phyloP scores from a whole-genome alignment of 2,113 vertebrate species.

The Onychostoma macrolepis region DNA sequence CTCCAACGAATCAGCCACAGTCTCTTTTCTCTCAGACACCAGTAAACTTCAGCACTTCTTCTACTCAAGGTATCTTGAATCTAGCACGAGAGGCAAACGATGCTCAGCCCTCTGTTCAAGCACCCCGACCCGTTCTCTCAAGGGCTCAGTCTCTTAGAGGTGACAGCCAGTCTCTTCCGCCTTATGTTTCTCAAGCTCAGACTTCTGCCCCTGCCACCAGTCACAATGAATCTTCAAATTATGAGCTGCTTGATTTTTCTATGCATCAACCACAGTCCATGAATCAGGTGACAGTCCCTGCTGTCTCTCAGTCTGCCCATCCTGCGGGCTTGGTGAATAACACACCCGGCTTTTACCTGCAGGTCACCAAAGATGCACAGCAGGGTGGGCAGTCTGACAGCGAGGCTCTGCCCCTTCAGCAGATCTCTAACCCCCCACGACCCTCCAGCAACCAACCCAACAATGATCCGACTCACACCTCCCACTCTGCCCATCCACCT shows the following conservation, averaged over 20 bases:
- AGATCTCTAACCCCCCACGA: slow-evolving; percentile 55
- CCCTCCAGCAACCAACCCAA: slow-evolving; percentile 40
- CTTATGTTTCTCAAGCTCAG: slow-evolving; percentile 67
- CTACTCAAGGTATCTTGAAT: slow-evolving; percentile 75
- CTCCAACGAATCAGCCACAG: slow-evolving; percentile 67
- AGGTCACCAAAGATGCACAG: slow-evolving; percentile 88
- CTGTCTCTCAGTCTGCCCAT: slow-evolving; percentile 67
- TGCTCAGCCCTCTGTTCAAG: slow-evolving; percentile 64
- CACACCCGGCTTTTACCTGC: slow-evolving; percentile 85
- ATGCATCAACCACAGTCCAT: slow-evolving; percentile 76
- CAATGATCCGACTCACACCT: slow-evolving; percentile 36
- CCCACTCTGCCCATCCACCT: slow-evolving; percentile 56
- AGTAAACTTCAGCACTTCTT: slow-evolving; percentile 62
- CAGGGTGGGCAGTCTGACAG: slow-evolving; percentile 68
- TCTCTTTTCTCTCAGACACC: slow-evolving; percentile 68
- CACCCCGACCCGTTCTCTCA: slow-evolving; percentile 63
- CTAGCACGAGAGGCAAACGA: slow-evolving; percentile 75
- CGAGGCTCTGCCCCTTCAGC: slow-evolving; percentile 59
- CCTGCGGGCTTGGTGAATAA: slow-evolving; percentile 64
- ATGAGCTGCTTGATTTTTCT: slow-evolving; percentile 84
- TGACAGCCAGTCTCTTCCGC: slow-evolving; percentile 43
- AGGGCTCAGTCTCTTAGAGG: slow-evolving; percentile 58
- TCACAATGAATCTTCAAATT: slow-evolving; percentile 75
- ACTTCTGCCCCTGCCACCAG: slow-evolving; percentile 58
- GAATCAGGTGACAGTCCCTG: slow-evolving; percentile 59